phyloP scores from a whole-genome alignment of 2,797 vertebrate species.

The Pseudopleuronectes americanus region DNA sequence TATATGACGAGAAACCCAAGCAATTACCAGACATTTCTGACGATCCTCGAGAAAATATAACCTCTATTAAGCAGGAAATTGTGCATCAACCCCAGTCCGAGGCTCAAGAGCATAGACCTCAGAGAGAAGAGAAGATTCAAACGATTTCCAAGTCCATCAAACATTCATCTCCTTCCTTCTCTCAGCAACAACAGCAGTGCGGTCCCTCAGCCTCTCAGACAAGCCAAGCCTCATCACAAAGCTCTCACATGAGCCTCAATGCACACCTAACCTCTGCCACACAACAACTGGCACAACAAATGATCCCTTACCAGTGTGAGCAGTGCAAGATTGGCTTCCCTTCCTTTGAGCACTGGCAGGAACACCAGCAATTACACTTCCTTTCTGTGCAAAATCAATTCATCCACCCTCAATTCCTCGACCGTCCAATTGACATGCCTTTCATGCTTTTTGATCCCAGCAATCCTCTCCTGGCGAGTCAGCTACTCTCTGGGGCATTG shows the following conservation, averaged over 20 bases:
- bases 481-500: slow-evolving; percentile 94
- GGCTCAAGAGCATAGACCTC: slow-evolving; percentile 86
- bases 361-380: slow-evolving; percentile 99
- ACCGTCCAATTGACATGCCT: slow-evolving; percentile 96
- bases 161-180: slow-evolving; percentile 87
- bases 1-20: slow-evolving; percentile 95
- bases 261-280: slow-evolving; percentile 91
- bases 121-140: slow-evolving; percentile 90
- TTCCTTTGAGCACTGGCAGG: slow-evolving; percentile 99
- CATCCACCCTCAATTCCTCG: slow-evolving; percentile 97
- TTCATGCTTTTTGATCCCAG: slow-evolving; percentile 99
- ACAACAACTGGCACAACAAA: slow-evolving; percentile 94
- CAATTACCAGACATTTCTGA: slow-evolving; percentile 88
- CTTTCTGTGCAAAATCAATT: slow-evolving; percentile 98
- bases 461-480: slow-evolving; percentile 95
- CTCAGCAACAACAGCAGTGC: slow-evolving; percentile 88
- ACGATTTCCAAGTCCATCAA: slow-evolving; percentile 87
- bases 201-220: slow-evolving; percentile 91
- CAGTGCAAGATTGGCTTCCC: slow-evolving; percentile 98
- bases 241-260: slow-evolving; percentile 92
- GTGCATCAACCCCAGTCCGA: slow-evolving; percentile 82
- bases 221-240: slow-evolving; percentile 90
- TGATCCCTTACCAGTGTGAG: slow-evolving; percentile 98
- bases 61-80: slow-evolving; percentile 93
- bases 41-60: slow-evolving; percentile 91